phyloP scores from a whole-genome alignment of 2,888 invertebrate species.

The Lasioglossum vierecki region DNA sequence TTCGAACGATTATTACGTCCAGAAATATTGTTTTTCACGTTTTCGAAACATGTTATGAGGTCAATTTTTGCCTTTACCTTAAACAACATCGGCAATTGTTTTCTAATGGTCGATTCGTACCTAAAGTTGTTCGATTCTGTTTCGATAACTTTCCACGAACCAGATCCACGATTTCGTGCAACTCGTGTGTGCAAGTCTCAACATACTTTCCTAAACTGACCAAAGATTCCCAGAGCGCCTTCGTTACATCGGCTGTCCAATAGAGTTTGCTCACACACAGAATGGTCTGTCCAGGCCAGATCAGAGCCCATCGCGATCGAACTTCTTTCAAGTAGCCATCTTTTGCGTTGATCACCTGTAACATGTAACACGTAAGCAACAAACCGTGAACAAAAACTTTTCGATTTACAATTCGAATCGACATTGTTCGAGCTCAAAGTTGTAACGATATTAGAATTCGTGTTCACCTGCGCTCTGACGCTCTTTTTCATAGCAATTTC shows the following conservation, averaged over 20 bases:
- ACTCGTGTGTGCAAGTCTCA: conserved; percentile 90
- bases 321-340: conserved; percentile 82
- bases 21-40: no score
- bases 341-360: conserved; percentile 83
- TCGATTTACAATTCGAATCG: not conserved
- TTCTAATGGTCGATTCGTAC: conserved; percentile 80
- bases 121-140: conserved; percentile 95
- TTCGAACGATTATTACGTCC: no score
- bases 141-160: conserved; percentile 94
- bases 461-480: conserved; percentile 82
- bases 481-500: conserved; percentile 84
- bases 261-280: conserved; percentile 92
- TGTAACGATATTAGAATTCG: not conserved
- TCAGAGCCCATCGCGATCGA: conserved; percentile 86
- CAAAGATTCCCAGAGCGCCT: conserved; percentile 87
- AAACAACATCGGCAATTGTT: not conserved
- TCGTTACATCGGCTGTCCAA: conserved; percentile 96
- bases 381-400: not conserved
- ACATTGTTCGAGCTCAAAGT: not conserved
- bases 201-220: conserved; percentile 86
- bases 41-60: no score
- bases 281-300: conserved; percentile 88
- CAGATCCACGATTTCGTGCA: conserved; percentile 92
- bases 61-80: no score
- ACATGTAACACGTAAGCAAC: not conserved